Base-by-base conservation (phyloP, 2,113 vertebrate species). In the Baryphthengus martii region DNA sequence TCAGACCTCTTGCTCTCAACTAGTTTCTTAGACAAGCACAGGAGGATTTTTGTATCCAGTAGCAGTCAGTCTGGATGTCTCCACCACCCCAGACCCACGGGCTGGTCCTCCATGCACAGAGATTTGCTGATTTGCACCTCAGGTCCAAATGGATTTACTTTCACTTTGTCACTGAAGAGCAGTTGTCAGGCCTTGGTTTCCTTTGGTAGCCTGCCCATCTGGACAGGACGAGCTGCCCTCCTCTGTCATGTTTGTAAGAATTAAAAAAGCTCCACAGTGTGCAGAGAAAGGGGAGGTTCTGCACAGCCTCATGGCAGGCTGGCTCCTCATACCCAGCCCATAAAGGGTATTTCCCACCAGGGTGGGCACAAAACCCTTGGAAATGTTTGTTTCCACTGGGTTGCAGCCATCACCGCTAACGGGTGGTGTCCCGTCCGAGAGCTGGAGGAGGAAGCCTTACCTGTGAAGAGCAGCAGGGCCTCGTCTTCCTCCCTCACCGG, bases 381-480 rank as follows among this genome's bases (percentile, higher is more conserved):
- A 59, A 59, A 53, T 17, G 13, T 2, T 24, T 6, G 13, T 45
- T 76, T 66, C 58, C 28, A 3, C 52, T 61, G 29, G 58, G 45
- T 52, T 72, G 13, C 31, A 37, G 59, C 53, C 35, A 2, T 61
- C 40, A 17, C 50, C 5, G 0, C 12, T 11, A 3, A 40, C 0
- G 3, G 23, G 52, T 4, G 33, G 31, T 45, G 6, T 65, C 40
- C 42, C 78, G 58, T 31, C 35, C 31, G 24, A 18, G 81, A 15
- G 37, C 63, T 21, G n/a, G 21, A 47, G 44, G 50, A 63, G n/a
- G 37, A 74, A 68, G 31, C 44, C 31, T 49, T 37, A 10, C 31
- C 50, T 26, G 10, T 20, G 45, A 58, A 20, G 39, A 47, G 25
- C 58, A 65, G 68, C 49, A 8, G 37, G 29, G 18, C 25, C 55